Conservation (phyloP, 1,140 invertebrate species). For the Bombus waltoni region DNA sequence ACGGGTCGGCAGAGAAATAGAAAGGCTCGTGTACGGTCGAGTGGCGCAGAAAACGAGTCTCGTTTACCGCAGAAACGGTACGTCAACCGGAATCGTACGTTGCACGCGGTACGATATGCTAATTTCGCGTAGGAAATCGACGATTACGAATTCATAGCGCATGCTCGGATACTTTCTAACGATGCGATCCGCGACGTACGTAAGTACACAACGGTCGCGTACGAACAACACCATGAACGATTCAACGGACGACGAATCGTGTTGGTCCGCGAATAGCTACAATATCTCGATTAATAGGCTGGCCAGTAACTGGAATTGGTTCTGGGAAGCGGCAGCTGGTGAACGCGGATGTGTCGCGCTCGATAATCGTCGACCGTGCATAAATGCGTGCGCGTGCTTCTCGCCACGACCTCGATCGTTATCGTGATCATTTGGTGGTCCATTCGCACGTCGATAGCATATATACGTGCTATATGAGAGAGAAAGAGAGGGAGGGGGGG, state of each 20-base stretch:
- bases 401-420: constrained; percentile 33
- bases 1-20: constrained; percentile 18
- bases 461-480: no score
- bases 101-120: constrained; percentile 19
- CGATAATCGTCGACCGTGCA: constrained; percentile 10
- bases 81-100: constrained; percentile 37
- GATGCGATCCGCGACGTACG: neutral
- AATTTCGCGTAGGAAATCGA: constrained; percentile 38
- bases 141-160: constrained; percentile 33
- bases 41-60: constrained; percentile 41
- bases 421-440: constrained; percentile 4
- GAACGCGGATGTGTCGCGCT: constrained; percentile 27
- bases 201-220: neutral
- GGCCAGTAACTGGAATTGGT: constrained; percentile 28
- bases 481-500: neutral
- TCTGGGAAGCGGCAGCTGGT: constrained; percentile 36
- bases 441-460: neutral
- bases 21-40: constrained; percentile 42
- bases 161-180: constrained; percentile 21
- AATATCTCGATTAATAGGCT: constrained; percentile 22
- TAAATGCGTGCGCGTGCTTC: neutral
- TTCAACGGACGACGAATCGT: neutral
- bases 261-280: neutral
- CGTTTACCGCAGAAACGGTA: constrained; percentile 34
- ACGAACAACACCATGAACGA: neutral